Conservation (phyloP, 1,140 invertebrate genomes). For the Brachionus calyciflorus region DNA sequence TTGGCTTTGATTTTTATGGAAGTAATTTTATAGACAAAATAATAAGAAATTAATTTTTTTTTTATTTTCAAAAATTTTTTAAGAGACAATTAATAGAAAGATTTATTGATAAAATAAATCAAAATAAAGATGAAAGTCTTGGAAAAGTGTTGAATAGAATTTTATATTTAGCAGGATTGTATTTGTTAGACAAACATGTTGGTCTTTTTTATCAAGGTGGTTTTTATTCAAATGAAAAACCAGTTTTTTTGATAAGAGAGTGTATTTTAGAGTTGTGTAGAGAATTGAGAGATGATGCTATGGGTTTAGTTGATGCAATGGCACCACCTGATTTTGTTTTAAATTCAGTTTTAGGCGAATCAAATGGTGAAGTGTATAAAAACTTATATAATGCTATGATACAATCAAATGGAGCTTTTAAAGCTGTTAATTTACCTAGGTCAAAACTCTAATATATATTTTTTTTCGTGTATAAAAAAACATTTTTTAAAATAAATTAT, state of each 20-base stretch:
- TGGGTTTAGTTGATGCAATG: conserved; percentile 76
- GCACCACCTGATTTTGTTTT: conserved; percentile 75
- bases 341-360: conserved; percentile 57
- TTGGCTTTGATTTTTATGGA: conserved; percentile 35
- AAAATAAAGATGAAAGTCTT: conserved; percentile 21
- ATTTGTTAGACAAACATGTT: conserved; percentile 53
- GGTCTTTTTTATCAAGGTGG: conserved; percentile 58
- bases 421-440: not conserved
- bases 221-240: conserved; percentile 53
- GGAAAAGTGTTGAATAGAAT: conserved; percentile 5
- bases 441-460: conserved; percentile 69
- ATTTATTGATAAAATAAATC: conserved; percentile 18
- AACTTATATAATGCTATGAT: conserved; percentile 38
- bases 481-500: not conserved
- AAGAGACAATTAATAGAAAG: conserved; percentile 25
- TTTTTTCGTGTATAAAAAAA: conserved; percentile 66
- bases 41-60: not conserved
- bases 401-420: conserved; percentile 43
- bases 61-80: not conserved
- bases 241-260: conserved; percentile 54
- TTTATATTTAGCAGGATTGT: conserved; percentile 23
- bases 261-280: conserved; percentile 67
- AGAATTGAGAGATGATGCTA: conserved; percentile 70
- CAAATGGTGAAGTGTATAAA: conserved; percentile 55
- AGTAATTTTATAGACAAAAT: not conserved